Percentiles rank a stretch among this genome's conserved stretches.
phyloP scores from a whole-genome alignment of 2,797 vertebrate species.

The Esox masquinongy region DNA sequence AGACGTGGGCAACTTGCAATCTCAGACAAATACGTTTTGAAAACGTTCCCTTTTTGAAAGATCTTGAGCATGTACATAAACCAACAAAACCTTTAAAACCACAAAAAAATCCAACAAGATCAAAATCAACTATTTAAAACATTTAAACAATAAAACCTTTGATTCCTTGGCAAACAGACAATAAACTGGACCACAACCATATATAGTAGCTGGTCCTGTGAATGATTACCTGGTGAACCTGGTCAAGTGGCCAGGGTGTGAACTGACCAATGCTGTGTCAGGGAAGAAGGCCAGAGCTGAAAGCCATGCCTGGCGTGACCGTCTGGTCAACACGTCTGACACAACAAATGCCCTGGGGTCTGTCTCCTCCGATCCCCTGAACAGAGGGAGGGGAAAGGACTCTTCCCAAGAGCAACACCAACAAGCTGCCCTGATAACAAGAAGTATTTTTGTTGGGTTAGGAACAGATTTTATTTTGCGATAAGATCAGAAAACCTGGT shows the following conservation, averaged over 20 bases:
- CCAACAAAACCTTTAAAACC: neutral
- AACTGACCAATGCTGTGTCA: constrained; percentile 82
- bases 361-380: constrained; percentile 55
- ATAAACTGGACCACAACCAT: neutral
- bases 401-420: constrained; percentile 36
- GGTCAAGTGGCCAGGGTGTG: constrained; percentile 60
- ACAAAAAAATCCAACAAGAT: neutral
- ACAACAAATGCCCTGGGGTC: constrained; percentile 76
- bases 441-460: too few species aligned
- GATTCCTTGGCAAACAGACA: neutral
- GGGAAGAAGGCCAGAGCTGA: constrained; percentile 81
- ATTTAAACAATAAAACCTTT: neutral
- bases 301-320: constrained; percentile 78
- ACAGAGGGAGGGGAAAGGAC: constrained; percentile 29
- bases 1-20: neutral
- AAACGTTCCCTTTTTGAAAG: constrained; percentile 7
- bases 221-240: neutral
- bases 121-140: neutral
- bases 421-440: constrained; percentile 19
- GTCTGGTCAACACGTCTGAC: constrained; percentile 71
- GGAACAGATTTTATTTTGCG: too few species aligned
- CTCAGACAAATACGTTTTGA: neutral
- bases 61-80: neutral
- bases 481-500: too few species aligned
- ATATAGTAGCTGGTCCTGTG: neutral